Conservation (phyloP, 2,113 vertebrate genomes). For the Elachura formosa region DNA sequence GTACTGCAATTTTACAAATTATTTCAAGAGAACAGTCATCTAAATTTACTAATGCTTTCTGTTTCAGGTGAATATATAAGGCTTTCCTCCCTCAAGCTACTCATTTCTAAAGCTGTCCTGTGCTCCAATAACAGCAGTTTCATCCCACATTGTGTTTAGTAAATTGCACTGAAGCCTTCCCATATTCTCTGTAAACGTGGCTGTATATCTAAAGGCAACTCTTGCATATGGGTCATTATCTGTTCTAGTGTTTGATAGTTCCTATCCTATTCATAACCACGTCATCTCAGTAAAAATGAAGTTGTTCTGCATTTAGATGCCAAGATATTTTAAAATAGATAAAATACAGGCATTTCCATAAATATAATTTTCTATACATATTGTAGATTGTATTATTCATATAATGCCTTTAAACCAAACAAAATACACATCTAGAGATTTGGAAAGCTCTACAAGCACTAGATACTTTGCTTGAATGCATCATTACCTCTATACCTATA, state of each 20-base stretch:
- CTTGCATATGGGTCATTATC: conserved; percentile 27
- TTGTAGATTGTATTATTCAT: background rate
- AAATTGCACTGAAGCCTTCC: conserved; percentile 40
- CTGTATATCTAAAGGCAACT: conserved; percentile 18
- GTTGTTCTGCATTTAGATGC: conserved; percentile 44
- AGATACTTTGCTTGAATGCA: background rate
- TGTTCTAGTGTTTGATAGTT: conserved; percentile 5
- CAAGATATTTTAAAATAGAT: background rate
- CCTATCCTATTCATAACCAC: conserved; percentile 10
- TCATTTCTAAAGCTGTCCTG: conserved; percentile 31
- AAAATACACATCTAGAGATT: background rate
- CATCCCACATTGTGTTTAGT: conserved; percentile 38
- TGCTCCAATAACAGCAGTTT: conserved; percentile 37
- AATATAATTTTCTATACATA: background rate
- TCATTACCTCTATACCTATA: background rate
- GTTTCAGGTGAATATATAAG: background rate
- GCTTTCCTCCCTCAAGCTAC: background rate
- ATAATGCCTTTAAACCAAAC: conserved; percentile 15
- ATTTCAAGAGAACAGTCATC: conserved; percentile 33
- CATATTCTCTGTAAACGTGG: conserved; percentile 18
- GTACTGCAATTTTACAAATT: conserved; percentile 7
- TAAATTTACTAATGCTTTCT: conserved; percentile 25
- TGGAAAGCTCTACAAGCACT: background rate
- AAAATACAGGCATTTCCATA: background rate
- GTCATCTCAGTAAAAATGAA: conserved; percentile 43